Evolutionary conservation across 1,140 invertebrate genomes (phyloP).

Genomic region (Orussus abietinus): DNA sequence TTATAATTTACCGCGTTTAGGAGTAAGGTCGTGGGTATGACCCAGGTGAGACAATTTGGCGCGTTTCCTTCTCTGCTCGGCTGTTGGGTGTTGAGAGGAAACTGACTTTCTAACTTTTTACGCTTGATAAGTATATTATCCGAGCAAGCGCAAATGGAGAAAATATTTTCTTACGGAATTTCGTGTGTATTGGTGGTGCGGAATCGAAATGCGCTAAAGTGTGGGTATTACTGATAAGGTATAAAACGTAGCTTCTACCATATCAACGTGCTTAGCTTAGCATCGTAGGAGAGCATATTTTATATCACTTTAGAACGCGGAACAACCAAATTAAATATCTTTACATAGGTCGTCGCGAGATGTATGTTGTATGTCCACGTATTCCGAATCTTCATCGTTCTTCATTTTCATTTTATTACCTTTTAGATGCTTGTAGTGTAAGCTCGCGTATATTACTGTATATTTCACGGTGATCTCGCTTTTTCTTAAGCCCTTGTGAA

Average conservation of each 20-base stretch:
- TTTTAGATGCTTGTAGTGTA: neutral
- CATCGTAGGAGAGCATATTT: neutral
- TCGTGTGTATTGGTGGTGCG: slow-evolving; percentile 10
- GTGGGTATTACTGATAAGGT: neutral
- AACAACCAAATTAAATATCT: slow-evolving; percentile 8
- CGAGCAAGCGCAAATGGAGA: slow-evolving; percentile 14
- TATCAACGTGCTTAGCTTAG: slow-evolving; percentile 7
- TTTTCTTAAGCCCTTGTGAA: neutral
- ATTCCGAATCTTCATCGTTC: neutral
- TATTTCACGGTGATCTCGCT: neutral
- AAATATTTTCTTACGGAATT: slow-evolving; percentile 17
- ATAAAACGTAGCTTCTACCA: slow-evolving; percentile 4
- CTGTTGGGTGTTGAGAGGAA: neutral
- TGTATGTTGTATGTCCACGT: neutral
- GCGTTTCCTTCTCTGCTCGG: slow-evolving; percentile 18
- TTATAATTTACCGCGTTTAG: slow-evolving; percentile 17
- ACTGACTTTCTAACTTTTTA: slow-evolving; percentile 11
- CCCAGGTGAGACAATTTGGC: neutral
- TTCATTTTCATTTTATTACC: neutral
- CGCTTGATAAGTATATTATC: slow-evolving; percentile 11
- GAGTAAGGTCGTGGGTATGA: slow-evolving; percentile 11
- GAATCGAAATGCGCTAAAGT: slow-evolving; percentile 1
- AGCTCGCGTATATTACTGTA: neutral
- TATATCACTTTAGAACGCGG: neutral
- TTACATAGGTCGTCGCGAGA: neutral